phyloP scores from a whole-genome alignment of 1,140 invertebrate species.

The Drosophila oshimai region DNA sequence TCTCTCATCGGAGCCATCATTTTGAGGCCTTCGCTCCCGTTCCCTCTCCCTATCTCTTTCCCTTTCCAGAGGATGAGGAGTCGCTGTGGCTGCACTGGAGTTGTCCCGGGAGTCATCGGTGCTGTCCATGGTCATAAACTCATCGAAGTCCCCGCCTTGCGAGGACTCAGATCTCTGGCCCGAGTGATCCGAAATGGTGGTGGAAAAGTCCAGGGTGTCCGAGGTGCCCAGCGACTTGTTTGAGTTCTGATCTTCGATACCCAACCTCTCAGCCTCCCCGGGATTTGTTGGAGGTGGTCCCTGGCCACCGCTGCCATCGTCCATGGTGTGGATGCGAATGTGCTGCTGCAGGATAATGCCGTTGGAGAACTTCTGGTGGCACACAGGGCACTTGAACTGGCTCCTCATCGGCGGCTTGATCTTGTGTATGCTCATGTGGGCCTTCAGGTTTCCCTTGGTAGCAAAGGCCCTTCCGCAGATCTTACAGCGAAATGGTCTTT shows the following conservation, averaged over 20 bases:
- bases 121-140: slow-evolving; percentile 81
- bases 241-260: slow-evolving; percentile 73
- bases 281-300: neutral
- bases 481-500: slow-evolving; percentile 97
- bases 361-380: slow-evolving; percentile 98
- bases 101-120: slow-evolving; percentile 77
- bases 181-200: slow-evolving; percentile 75
- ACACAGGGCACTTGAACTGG: slow-evolving; percentile 98
- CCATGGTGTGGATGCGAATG: slow-evolving; percentile 95
- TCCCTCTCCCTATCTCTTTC: slow-evolving; percentile 20
- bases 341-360: slow-evolving; percentile 97
- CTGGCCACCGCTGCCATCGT: slow-evolving; percentile 84
- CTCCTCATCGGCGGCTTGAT: slow-evolving; percentile 95
- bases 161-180: slow-evolving; percentile 77
- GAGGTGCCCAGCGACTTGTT: slow-evolving; percentile 76
- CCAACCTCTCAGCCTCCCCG: slow-evolving; percentile 37
- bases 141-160: slow-evolving; percentile 76
- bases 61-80: slow-evolving; percentile 43
- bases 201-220: slow-evolving; percentile 77
- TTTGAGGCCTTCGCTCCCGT: slow-evolving; percentile 1
- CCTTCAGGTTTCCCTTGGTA: slow-evolving; percentile 99
- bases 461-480: slow-evolving; percentile 98
- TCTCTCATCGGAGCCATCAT: slow-evolving; percentile 47
- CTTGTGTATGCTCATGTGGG: slow-evolving; percentile 99
- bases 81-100: slow-evolving; percentile 48